Evolutionary conservation across 2,797 vertebrate genomes (phyloP).

Genomic region (Menidia menidia): DNA sequence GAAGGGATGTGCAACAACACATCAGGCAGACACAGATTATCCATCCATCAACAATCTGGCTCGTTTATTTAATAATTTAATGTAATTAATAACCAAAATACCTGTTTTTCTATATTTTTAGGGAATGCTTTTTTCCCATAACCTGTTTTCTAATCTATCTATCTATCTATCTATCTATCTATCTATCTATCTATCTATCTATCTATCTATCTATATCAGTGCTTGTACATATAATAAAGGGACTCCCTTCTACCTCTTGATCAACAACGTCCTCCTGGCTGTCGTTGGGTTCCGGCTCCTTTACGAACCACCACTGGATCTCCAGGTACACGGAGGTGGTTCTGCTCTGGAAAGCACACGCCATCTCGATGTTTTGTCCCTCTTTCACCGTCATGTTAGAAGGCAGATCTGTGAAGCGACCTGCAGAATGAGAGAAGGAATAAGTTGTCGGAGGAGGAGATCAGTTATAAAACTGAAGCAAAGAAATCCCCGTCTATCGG

Average conservation of each 20-base stretch:
- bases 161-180: too few relatives aligned
- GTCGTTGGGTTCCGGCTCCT: constrained; percentile 84
- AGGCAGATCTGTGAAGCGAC: constrained; percentile 94
- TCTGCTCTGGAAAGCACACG: constrained; percentile 94
- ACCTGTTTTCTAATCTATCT: too few relatives aligned
- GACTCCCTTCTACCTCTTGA: constrained; percentile 84
- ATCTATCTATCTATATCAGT: constrained; percentile 6
- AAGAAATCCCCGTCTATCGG: neutral
- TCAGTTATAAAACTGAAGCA: constrained; percentile 6
- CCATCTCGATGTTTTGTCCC: constrained; percentile 97
- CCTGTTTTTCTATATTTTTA: constrained; percentile 6
- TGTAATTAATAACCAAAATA: constrained; percentile 60
- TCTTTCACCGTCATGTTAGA: constrained; percentile 92
- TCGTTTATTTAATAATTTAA: constrained; percentile 61
- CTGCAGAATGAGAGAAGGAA: constrained; percentile 82
- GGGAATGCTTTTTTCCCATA: neutral
- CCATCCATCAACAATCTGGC: constrained; percentile 43
- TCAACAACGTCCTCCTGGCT: constrained; percentile 84
- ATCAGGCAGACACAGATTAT: constrained; percentile 27
- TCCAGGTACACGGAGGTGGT: constrained; percentile 92
- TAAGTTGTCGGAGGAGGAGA: neutral
- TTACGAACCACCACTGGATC: constrained; percentile 98
- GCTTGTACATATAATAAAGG: constrained; percentile 29
- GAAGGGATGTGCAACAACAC: constrained; percentile 47
- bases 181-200: too few relatives aligned